Percentiles rank a stretch among this genome's conserved stretches.
Conservation (phyloP, 2,797 vertebrate species). For the Dipus sagitta region DNA sequence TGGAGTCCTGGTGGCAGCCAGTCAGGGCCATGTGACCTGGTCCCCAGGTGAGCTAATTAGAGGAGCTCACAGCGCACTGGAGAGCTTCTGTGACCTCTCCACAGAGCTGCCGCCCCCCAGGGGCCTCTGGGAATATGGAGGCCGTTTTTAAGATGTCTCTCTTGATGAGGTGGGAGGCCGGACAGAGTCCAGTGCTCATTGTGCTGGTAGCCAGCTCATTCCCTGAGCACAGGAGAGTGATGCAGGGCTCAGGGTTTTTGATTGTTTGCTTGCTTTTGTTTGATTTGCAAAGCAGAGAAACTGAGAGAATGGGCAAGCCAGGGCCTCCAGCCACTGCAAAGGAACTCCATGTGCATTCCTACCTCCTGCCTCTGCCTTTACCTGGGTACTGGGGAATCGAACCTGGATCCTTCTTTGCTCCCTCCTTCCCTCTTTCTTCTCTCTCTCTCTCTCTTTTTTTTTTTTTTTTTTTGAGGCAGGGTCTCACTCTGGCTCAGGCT, state of each 20-base stretch:
- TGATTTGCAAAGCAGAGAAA: no score
- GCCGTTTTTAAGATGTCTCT: background rate
- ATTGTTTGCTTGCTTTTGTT: no score
- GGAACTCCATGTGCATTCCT: no score
- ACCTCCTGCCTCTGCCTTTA: no score
- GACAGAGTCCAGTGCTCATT: background rate
- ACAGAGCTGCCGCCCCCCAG: background rate
- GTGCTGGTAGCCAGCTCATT: background rate
- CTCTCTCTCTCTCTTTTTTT: no score
- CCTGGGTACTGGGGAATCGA: no score
- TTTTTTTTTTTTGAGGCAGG: no score
- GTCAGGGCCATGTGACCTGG: background rate
- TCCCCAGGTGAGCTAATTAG: constrained; percentile 2
- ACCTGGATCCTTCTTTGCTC: no score
- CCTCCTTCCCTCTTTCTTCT: no score
- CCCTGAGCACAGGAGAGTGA: background rate
- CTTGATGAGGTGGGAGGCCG: background rate
- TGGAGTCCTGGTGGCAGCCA: background rate
- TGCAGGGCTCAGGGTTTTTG: background rate
- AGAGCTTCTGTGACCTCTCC: constrained; percentile 28
- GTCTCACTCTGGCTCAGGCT: no score
- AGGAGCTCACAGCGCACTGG: background rate
- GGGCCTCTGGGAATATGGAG: background rate
- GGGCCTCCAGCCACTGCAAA: no score
- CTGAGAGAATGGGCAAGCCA: no score